phyloP scores from a whole-genome alignment of 2,797 vertebrate genomes.

The Chiloscyllium punctatum region DNA sequence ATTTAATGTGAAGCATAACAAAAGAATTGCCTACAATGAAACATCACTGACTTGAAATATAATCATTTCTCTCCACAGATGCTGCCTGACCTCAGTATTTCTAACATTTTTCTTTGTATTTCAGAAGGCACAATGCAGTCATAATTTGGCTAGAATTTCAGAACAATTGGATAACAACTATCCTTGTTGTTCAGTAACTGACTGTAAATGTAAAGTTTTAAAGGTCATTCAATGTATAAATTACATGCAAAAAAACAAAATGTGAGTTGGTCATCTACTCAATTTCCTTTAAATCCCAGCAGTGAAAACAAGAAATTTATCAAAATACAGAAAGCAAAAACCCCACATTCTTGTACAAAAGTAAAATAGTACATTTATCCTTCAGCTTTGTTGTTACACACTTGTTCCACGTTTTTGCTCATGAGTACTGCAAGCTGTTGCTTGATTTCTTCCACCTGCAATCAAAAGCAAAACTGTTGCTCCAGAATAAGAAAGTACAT shows the following conservation, averaged over 20 bases:
- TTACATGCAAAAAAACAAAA: neutral
- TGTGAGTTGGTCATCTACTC: neutral
- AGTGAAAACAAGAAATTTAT: neutral
- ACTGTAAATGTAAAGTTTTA: no score
- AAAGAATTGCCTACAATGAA: neutral
- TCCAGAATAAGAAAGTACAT: neutral
- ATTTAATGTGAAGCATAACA: neutral
- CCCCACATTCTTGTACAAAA: neutral
- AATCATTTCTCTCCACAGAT: neutral
- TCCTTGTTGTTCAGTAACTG: neutral
- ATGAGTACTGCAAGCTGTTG: constrained; percentile 26
- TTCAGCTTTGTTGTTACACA: neutral
- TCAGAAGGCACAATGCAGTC: neutral
- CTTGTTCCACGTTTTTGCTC: constrained; percentile 22
- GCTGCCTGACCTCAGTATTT: neutral
- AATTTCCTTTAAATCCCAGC: neutral
- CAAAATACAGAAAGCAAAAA: neutral
- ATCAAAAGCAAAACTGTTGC: neutral
- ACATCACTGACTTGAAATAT: neutral
- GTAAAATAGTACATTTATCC: neutral
- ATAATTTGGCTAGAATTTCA: neutral
- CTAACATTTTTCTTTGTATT: neutral
- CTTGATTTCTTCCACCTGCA: constrained; percentile 36
- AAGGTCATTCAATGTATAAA: no score
- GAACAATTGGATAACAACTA: neutral